A percentile compares a stretch with the other conserved stretches of the same genome.
Conservation (phyloP, 2,888 invertebrate species). For the Drymonia ruficornis region DNA sequence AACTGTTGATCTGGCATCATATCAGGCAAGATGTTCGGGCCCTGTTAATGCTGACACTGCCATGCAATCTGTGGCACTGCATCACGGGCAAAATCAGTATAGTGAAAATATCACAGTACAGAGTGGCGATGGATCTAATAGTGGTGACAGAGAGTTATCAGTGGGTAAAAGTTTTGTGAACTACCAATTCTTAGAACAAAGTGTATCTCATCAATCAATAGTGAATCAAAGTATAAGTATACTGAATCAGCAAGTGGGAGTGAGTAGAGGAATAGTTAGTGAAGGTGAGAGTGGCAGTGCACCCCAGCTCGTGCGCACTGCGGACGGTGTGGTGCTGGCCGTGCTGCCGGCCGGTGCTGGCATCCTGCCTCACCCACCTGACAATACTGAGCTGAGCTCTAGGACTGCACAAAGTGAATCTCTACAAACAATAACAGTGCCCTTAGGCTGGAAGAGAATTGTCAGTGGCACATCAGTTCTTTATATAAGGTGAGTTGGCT, state of each 20-base stretch:
- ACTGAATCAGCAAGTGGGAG: conserved; percentile 80
- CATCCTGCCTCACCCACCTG: conserved; percentile 51
- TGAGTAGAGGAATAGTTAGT: conserved; percentile 65
- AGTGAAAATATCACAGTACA: conserved; percentile 68
- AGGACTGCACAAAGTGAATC: conserved; percentile 70
- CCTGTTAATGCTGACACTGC: conserved; percentile 57
- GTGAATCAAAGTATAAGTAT: conserved; percentile 82
- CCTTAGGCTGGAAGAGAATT: conserved; percentile 80
- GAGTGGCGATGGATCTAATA: conserved; percentile 64
- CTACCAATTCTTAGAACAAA: conserved; percentile 83
- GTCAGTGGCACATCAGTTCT: conserved; percentile 72
- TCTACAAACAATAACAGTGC: conserved; percentile 74
- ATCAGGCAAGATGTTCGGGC: conserved; percentile 64
- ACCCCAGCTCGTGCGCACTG: conserved; percentile 75
- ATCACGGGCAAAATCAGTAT: conserved; percentile 64
- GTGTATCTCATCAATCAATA: conserved; percentile 80
- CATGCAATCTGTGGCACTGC: conserved; percentile 61
- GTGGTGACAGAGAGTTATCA: conserved; percentile 68
- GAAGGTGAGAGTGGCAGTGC: conserved; percentile 63
- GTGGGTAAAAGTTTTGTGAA: conserved; percentile 76
- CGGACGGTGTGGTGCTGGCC: conserved; percentile 77
- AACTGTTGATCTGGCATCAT: conserved; percentile 58
- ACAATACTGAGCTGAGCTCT: conserved; percentile 59
- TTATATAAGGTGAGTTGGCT: conserved; percentile 69
- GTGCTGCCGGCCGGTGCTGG: conserved; percentile 68